phyloP scores from a whole-genome alignment of 2,797 vertebrate genomes.

The Clarias pachynema region DNA sequence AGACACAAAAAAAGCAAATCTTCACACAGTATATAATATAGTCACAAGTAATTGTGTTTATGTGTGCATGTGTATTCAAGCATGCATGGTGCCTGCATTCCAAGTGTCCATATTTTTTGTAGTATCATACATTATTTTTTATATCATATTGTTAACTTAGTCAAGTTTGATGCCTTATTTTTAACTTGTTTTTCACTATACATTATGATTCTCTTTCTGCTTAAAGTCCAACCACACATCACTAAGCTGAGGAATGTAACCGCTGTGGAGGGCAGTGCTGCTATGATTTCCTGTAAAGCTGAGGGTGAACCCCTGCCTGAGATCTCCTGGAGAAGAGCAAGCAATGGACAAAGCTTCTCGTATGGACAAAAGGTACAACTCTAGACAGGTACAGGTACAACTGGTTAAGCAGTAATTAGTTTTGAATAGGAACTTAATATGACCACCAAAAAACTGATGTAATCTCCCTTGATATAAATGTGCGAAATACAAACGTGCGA shows the following conservation, averaged over 20 bases:
- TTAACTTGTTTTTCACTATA: slow-evolving; percentile 1
- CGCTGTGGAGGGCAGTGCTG: slow-evolving; percentile 87
- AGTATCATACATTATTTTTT: neutral
- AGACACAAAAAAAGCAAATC: neutral
- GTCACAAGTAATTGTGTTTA: slow-evolving; percentile 38
- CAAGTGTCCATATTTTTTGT: neutral
- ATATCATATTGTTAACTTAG: neutral
- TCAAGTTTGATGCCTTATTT: too few relatives aligned
- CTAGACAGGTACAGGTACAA: neutral
- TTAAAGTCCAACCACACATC: slow-evolving; percentile 96
- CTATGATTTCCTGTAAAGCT: slow-evolving; percentile 90
- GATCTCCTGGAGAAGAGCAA: slow-evolving; percentile 93
- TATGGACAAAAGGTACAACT: slow-evolving; percentile 90
- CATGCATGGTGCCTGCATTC: neutral
- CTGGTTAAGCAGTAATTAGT: neutral
- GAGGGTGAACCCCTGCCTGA: slow-evolving; percentile 94
- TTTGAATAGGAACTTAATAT: neutral
- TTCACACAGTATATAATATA: neutral
- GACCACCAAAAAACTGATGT: neutral
- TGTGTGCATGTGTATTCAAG: slow-evolving; percentile 32
- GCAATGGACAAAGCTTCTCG: slow-evolving; percentile 84
- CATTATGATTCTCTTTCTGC: slow-evolving; percentile 34
- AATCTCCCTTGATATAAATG: neutral
- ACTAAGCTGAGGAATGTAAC: slow-evolving; percentile 94
- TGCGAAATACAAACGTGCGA: slow-evolving; percentile 1